Evolutionary conservation across 2,113 vertebrate genomes (phyloP).

Genomic region (Cyprinodon variegatus): DNA sequence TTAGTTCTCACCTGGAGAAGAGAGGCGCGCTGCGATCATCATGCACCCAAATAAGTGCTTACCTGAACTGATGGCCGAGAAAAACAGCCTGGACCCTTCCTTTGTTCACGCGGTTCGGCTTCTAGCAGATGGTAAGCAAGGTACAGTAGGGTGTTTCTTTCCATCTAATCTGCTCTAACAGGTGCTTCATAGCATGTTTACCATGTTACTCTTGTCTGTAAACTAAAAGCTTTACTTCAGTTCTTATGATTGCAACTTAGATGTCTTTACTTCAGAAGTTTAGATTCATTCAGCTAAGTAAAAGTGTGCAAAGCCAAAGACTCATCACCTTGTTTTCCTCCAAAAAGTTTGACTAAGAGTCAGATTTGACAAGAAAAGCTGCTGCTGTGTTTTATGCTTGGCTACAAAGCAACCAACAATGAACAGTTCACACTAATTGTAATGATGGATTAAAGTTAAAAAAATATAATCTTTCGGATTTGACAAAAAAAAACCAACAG

Average conservation of each 20-base stretch:
- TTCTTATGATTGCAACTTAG: constrained; percentile 1
- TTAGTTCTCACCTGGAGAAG: constrained; percentile 72
- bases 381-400: neutral
- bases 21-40: constrained; percentile 58
- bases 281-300: constrained; percentile 28
- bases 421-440: constrained; percentile 1
- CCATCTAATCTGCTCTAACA: constrained; percentile 1
- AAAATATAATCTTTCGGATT: neutral
- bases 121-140: constrained; percentile 89
- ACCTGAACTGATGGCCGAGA: constrained; percentile 93
- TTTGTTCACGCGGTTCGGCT: constrained; percentile 93
- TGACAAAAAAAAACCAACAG: too few relatives aligned
- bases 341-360: neutral
- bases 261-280: constrained; percentile 36
- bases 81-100: constrained; percentile 89
- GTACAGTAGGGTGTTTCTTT: constrained; percentile 1
- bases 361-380: neutral
- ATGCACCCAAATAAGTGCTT: constrained; percentile 94
- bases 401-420: neutral
- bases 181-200: neutral
- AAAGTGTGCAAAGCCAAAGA: constrained; percentile 28
- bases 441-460: constrained; percentile 5
- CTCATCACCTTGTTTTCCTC: neutral
- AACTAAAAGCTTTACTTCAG: constrained; percentile 7
- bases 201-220: neutral